These are phyloP conservation scores for Athene cunicularia DNA, from an alignment of 2,113 vertebrate species.

Conservation along the genomic window DNA sequence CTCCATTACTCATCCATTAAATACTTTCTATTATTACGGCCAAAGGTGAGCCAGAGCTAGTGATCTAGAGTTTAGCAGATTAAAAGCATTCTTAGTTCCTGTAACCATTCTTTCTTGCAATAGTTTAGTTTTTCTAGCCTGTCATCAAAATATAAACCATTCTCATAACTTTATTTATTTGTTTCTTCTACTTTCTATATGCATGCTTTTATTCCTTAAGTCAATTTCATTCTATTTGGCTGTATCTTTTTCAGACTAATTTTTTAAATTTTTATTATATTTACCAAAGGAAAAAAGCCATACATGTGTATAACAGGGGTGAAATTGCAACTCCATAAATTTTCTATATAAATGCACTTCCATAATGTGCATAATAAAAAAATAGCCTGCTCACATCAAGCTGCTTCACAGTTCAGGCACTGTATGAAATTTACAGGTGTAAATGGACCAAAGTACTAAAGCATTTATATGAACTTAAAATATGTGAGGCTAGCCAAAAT, in stretches of 20 bases:
- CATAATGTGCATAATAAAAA: not conserved
- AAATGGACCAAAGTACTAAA: constrained; percentile 30
- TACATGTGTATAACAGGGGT: not conserved
- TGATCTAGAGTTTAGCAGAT: not conserved
- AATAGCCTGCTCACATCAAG: not conserved
- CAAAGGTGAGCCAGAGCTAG: not conserved
- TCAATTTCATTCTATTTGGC: not conserved
- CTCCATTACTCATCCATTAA: constrained; percentile 27
- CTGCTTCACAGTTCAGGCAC: not conserved
- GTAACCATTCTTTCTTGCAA: not conserved
- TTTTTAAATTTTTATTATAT: not conserved
- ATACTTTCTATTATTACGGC: constrained; percentile 19
- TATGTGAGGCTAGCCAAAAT: not conserved
- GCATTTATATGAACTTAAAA: not conserved
- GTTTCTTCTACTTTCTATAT: not conserved
- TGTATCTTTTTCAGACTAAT: not conserved
- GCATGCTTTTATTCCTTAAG: not conserved
- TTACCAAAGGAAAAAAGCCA: not conserved
- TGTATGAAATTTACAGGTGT: not conserved
- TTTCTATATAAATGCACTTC: not conserved
- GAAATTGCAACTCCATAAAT: not conserved
- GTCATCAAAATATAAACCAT: not conserved
- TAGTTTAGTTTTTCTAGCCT: not conserved
- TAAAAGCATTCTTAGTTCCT: constrained; percentile 29
- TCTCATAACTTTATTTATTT: not conserved